Base-by-base conservation (phyloP, 37 sponge, comb jelly and placozoan species). In the Chondrosia reniformis region DNA sequence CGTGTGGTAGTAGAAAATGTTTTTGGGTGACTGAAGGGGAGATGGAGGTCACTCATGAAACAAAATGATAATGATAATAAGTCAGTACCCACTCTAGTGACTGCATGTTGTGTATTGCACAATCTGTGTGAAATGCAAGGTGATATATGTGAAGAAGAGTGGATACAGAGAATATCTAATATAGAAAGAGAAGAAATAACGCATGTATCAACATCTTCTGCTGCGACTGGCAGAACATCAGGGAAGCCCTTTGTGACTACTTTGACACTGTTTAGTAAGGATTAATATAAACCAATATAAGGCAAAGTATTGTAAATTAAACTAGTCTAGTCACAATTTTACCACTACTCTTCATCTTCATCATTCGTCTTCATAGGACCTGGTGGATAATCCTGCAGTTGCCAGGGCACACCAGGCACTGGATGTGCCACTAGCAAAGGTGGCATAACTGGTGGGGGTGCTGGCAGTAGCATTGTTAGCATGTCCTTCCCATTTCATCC, bases 21-120 rank as follows among this genome's bases (percentile, higher is more conserved):
- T 3, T 75, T 75, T 75, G 76, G 76, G 12, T 7, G 76, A 1
- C 55, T 75, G 3, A 75, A 75, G 10, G 76, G 76, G 10, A 1
- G 76, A 24, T 75, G 76, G 76, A 49, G 76, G 32, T 75, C 76
- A 27, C 28, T 75, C 4, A 45, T 75, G 55, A 75, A 75, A 31
- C 3, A 55, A 3, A 75, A 75, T 49, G 76, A 75, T 33, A 55
- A 7, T 8, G 54, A 75, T 25, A 9, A 54, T 27, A 75, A 54
- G 36, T 55, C 34, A 13, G 1, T 75, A 2, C 76, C 55, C 7
- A 75, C 34, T 5, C 4, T 75, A 46, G 49, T 75, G 1, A 46
- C 76, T 37, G 76, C 76, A 4, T 75, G 76, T 24, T 75, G 76
- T 31, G 32, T 75, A 4, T 45, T 75, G 55, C 76, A 75, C 34